Evolutionary conservation across 2,797 vertebrate species (phyloP).

Genomic region (Buceros bicornis): DNA sequence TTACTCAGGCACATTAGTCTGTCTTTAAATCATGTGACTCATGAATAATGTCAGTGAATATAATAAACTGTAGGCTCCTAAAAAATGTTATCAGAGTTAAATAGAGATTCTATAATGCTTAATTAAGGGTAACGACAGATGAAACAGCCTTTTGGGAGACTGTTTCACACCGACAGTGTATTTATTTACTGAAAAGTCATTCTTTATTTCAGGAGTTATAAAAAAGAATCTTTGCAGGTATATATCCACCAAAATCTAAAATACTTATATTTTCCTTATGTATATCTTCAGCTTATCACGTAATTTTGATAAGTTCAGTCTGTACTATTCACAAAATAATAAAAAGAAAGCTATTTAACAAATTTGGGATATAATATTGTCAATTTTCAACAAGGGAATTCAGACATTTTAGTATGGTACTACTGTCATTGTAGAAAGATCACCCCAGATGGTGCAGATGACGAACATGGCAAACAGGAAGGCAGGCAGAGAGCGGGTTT

Average conservation of each 20-base stretch:
- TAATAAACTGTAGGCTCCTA: background rate
- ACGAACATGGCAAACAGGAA: background rate
- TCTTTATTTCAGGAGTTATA: background rate
- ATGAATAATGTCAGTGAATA: background rate
- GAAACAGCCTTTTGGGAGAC: background rate
- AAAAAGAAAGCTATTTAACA: background rate
- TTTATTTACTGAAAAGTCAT: background rate
- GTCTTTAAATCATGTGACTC: background rate
- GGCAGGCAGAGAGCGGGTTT: background rate
- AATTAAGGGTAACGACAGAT: background rate
- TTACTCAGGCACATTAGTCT: rapidly evolving
- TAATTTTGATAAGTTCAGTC: background rate
- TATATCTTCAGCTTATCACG: background rate
- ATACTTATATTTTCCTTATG: background rate
- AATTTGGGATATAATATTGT: background rate
- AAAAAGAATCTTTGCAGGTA: background rate
- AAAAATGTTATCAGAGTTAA: background rate
- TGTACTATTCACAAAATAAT: background rate
- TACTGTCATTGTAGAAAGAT: background rate
- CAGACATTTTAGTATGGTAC: background rate
- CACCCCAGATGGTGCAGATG: slow-evolving; percentile 14
- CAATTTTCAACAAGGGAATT: background rate
- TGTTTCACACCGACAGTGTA: background rate
- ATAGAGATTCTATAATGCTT: background rate
- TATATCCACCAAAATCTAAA: background rate